Conservation (phyloP, 2,113 vertebrate genomes). For the Gila orcuttii region DNA sequence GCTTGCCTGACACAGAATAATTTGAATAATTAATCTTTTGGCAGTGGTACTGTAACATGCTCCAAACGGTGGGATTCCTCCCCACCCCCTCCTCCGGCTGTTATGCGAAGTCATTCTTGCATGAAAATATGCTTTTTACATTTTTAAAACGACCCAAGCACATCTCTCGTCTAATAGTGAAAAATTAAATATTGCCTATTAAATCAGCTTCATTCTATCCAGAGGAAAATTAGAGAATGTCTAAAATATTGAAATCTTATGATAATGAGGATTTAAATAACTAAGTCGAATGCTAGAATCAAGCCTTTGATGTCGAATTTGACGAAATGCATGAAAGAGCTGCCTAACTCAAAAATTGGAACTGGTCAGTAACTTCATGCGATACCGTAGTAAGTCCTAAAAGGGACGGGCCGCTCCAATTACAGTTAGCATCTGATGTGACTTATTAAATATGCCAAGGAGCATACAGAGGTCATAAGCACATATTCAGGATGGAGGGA, state of each 20-base stretch:
- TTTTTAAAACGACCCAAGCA: slow-evolving; percentile 54
- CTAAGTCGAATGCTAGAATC: slow-evolving; percentile 37
- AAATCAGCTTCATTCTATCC: slow-evolving; percentile 49
- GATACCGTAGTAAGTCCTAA: background rate
- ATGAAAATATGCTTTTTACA: slow-evolving; percentile 57
- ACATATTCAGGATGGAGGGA: background rate
- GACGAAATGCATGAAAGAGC: slow-evolving; percentile 40
- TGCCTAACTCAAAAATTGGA: background rate
- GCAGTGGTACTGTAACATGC: slow-evolving; percentile 46
- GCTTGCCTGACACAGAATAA: slow-evolving; percentile 44
- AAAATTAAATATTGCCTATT: slow-evolving; percentile 50
- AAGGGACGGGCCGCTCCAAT: slow-evolving; percentile 5
- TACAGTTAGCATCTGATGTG: slow-evolving; percentile 8
- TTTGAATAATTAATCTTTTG: slow-evolving; percentile 62
- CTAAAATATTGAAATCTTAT: slow-evolving; percentile 57
- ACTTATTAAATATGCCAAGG: slow-evolving; percentile 29
- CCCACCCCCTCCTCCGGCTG: slow-evolving; percentile 43
- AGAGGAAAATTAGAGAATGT: slow-evolving; percentile 48
- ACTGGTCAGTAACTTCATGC: slow-evolving; percentile 9
- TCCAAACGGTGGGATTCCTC: slow-evolving; percentile 44
- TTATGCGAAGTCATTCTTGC: slow-evolving; percentile 47
- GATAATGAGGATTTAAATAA: slow-evolving; percentile 50
- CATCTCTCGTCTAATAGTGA: slow-evolving; percentile 53
- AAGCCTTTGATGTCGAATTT: slow-evolving; percentile 56
- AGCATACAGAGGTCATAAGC: background rate